Evolutionary conservation across 2,797 vertebrate species (phyloP), one percentile per base, ranked within the genome.

Genomic region (Vipera ursinii): DNA sequence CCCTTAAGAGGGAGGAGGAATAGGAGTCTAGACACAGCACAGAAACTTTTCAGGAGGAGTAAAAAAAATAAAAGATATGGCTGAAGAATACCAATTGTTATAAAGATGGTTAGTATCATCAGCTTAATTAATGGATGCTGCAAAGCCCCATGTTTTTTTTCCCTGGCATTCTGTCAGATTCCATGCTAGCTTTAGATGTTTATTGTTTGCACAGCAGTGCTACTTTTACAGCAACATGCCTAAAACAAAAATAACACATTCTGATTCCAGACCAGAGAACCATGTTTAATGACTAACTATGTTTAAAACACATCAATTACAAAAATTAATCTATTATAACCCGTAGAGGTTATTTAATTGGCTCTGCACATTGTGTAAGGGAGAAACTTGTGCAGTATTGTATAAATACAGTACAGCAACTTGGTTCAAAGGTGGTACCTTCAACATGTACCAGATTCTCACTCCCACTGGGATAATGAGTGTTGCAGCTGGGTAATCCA

Each of bases 131-230:
- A 51, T 59, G 7, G 48, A 28, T 78, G 51, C 13, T 82, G 26
- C 17, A 28, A 28, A 28, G 2, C 10, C 56, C 51, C 9, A 88
- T 69, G 73, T 6, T 5, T 13, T 48, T 6, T 5, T 13, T 48
- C 6, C 22, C 26, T 86, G 87, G 22, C 48, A 60, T 92, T 32
- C 91, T 53, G 24, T 90, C 82, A 60, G 85, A 89, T 90, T 89
- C 87, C 14, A 87, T 82, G 91, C 82, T 92, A 87, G 14, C 20
- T 24, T 73, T 0, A 88, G 48, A 91, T 93, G 61, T 44, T n/a
- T 38, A 90, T 94, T 93, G 15, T 55, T 87, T 87, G 85, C 24
- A 44, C 6, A 73, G 92, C 92, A 94, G 92, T 93, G 86, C 12
- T 86, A 44, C 55, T 87, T 28, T 91, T 90, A 89, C 13, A 73